Evolutionary conservation across 2,113 vertebrate genomes (phyloP).

Genomic region (Mobula birostris): DNA sequence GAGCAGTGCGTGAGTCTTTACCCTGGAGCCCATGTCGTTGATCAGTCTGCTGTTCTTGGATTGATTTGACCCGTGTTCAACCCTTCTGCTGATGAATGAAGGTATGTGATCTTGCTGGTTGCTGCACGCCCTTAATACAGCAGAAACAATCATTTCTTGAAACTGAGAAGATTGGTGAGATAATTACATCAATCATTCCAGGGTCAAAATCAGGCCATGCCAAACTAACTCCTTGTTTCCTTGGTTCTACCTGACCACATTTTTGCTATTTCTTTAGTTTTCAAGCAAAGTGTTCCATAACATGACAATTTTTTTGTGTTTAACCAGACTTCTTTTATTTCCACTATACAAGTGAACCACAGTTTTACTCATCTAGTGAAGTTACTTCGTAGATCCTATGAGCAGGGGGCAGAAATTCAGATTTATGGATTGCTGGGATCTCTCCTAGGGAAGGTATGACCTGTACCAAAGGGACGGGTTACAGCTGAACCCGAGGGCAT

Average conservation of each 20-base stretch:
- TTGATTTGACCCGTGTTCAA: conserved; percentile 25
- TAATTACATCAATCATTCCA: conserved; percentile 31
- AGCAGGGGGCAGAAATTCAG: too few species aligned
- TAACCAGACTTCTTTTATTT: too few species aligned
- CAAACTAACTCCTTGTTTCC: conserved; percentile 21
- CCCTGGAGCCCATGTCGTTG: not conserved
- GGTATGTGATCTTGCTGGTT: not conserved
- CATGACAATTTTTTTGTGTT: too few species aligned
- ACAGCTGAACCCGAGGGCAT: too few species aligned
- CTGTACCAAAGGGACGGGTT: too few species aligned
- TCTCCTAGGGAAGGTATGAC: too few species aligned
- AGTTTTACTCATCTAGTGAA: too few species aligned
- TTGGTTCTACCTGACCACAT: not conserved
- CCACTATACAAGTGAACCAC: too few species aligned
- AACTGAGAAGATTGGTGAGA: conserved; percentile 28
- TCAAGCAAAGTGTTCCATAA: not conserved
- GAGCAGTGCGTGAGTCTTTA: not conserved
- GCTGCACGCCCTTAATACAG: not conserved
- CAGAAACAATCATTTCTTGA: conserved; percentile 31
- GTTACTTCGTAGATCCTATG: too few species aligned
- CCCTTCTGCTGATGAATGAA: not conserved
- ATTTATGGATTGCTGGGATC: too few species aligned
- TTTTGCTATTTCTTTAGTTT: not conserved
- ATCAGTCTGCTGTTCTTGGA: not conserved
- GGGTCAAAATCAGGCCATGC: not conserved